Base-by-base conservation (phyloP, 2,888 invertebrate species). In the Augochlorella aurata region DNA sequence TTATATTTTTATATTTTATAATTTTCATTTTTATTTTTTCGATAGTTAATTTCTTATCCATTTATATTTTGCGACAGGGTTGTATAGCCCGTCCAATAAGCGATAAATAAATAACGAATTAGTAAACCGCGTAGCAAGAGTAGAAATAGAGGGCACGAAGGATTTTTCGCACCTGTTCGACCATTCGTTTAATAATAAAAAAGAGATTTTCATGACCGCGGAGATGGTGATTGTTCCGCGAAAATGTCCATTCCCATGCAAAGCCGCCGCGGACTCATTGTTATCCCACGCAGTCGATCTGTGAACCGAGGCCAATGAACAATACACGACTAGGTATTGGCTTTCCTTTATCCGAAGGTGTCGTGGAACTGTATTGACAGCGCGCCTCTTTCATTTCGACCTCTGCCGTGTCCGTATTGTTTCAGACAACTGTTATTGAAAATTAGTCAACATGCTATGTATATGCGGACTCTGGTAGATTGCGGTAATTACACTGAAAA, bases 341-440 rank as follows among this genome's bases (percentile, higher is more conserved):
- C 24, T 72, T 72, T 78, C n/a, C 72, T 80, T 78, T 80, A 72
- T 72, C 50, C 66, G 49, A 79, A 52, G 72, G 47, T 54, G 63
- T 18, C 16, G 73, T 73, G 54, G 65, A 68, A 78, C 21, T 63
- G 54, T 54, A 74, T 79, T 68, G 79, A 77, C 67, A 67, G 50
- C 10, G 2, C 18, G 12, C 44, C 58, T 63, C 63, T 63, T 63
- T 63, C 63, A 63, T 63, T 29, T 18, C 58, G 24, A 58, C 58
- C 63, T 63, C 63, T 18, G 4, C 18, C 16, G 29, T 38, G 38
- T 18, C 16, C 63, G 38, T 38, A 63, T 63, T 63, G 63, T 63
- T 38, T 18, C 63, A 63, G 38, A 63, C 63, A 63, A 63, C 63
- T 18, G 63, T 63, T 63, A 63, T 63, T 38, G 63, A 63, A 63